Percentiles rank a stretch among this genome's conserved stretches.
phyloP scores from a whole-genome alignment of 1,140 invertebrate species.

The Aphidius gifuensis region DNA sequence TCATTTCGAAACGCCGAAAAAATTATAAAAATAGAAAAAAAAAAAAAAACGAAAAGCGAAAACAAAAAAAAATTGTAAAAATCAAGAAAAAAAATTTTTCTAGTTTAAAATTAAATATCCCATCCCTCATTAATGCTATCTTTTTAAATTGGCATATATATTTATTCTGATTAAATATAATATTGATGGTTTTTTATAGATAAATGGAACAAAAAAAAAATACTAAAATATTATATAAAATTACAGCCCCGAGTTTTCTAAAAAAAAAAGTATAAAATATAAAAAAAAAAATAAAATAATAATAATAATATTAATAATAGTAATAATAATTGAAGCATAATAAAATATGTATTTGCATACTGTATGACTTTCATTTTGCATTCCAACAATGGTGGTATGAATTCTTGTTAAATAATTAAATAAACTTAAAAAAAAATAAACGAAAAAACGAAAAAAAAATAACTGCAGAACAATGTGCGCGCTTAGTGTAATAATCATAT shows the following conservation, averaged over 20 bases:
- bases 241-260: conserved; percentile 38
- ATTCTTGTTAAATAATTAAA: too few relatives aligned
- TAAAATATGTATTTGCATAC: conserved; percentile 24
- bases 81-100: too few relatives aligned
- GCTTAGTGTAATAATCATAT: conserved; percentile 20
- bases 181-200: conserved; percentile 53
- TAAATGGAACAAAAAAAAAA: conserved; percentile 29
- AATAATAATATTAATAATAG: conserved; percentile 21
- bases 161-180: conserved; percentile 48
- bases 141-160: conserved; percentile 2
- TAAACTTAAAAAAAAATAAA: not conserved
- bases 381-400: too few relatives aligned
- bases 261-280: conserved; percentile 33
- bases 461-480: conserved; percentile 23
- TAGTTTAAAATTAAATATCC: too few relatives aligned
- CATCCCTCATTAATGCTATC: too few relatives aligned
- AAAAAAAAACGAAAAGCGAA: too few relatives aligned
- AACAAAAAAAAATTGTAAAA: not conserved
- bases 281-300: conserved; percentile 30
- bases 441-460: conserved; percentile 14
- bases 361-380: conserved; percentile 18
- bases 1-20: conserved; percentile 12
- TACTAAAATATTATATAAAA: conserved; percentile 22
- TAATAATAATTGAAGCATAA: too few relatives aligned
- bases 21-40: not conserved